These are phyloP conservation scores for Collichthys lucidus DNA, from an alignment of 2,113 vertebrate species.

Conservation along the genomic window DNA sequence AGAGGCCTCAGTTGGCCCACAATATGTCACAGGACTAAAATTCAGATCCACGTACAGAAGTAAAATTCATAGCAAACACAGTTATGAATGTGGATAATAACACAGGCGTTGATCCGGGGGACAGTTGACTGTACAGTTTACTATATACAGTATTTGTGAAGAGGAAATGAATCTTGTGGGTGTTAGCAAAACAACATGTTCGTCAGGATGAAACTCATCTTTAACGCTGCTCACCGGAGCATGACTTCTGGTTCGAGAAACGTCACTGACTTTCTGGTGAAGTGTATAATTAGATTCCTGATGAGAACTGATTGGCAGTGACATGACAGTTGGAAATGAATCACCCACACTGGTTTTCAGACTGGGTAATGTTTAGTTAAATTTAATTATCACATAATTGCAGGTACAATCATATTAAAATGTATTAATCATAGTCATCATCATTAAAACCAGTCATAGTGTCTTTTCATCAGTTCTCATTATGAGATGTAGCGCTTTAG, in stretches of 20 bases:
- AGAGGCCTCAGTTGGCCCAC: conserved; percentile 41
- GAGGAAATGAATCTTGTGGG: conserved; percentile 67
- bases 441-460: not conserved
- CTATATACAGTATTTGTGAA: not conserved
- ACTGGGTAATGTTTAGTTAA: not conserved
- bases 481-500: not conserved
- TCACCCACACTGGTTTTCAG: not conserved
- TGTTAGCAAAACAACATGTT: conserved; percentile 49
- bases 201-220: conserved; percentile 60
- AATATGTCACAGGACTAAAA: conserved; percentile 33
- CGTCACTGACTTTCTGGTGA: conserved; percentile 45
- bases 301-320: conserved; percentile 14
- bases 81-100: not conserved
- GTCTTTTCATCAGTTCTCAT: not conserved
- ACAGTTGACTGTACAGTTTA: not conserved
- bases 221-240: conserved; percentile 52
- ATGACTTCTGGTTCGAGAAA: conserved; percentile 54
- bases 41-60: not conserved
- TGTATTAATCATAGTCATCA: no score
- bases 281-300: conserved; percentile 56
- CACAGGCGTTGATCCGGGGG: not conserved
- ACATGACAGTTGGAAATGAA: not conserved
- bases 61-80: not conserved
- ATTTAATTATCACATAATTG: no score
- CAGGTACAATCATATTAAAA: no score